phyloP scores from a whole-genome alignment of 2,888 invertebrate genomes.

The Brassicogethes aeneus region DNA sequence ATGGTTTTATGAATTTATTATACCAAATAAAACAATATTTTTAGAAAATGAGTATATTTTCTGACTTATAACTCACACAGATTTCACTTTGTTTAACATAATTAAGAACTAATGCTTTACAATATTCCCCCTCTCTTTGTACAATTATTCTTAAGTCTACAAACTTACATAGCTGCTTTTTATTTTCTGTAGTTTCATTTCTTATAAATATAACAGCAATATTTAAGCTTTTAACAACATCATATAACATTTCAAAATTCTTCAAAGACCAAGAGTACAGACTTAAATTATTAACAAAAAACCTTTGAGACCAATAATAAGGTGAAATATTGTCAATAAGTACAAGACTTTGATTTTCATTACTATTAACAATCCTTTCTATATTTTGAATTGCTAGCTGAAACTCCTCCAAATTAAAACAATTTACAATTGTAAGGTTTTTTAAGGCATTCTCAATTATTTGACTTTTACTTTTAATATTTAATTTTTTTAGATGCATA shows the following conservation, averaged over 20 bases:
- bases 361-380: slow-evolving; percentile 22
- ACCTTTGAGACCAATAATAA: slow-evolving; percentile 24
- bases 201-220: slow-evolving; percentile 23
- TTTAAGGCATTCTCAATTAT: slow-evolving; percentile 24
- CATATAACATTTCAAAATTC: slow-evolving; percentile 18
- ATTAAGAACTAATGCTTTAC: neutral
- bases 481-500: slow-evolving; percentile 17
- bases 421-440: slow-evolving; percentile 23
- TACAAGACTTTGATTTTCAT: slow-evolving; percentile 21
- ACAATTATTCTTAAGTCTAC: slow-evolving; percentile 18
- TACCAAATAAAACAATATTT: too few species aligned
- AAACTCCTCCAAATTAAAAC: slow-evolving; percentile 23
- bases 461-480: slow-evolving; percentile 15
- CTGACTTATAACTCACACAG: neutral
- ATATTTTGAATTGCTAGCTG: slow-evolving; percentile 25
- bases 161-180: slow-evolving; percentile 14
- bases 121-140: neutral
- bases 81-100: neutral
- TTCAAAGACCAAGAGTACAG: slow-evolving; percentile 20
- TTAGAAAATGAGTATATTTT: neutral
- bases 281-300: slow-evolving; percentile 18
- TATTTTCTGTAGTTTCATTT: slow-evolving; percentile 12
- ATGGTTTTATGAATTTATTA: too few species aligned
- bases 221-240: slow-evolving; percentile 22
- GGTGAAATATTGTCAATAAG: slow-evolving; percentile 26